phyloP scores from a whole-genome alignment of 2,113 vertebrate genomes.

The Chiloscyllium plagiosum region DNA sequence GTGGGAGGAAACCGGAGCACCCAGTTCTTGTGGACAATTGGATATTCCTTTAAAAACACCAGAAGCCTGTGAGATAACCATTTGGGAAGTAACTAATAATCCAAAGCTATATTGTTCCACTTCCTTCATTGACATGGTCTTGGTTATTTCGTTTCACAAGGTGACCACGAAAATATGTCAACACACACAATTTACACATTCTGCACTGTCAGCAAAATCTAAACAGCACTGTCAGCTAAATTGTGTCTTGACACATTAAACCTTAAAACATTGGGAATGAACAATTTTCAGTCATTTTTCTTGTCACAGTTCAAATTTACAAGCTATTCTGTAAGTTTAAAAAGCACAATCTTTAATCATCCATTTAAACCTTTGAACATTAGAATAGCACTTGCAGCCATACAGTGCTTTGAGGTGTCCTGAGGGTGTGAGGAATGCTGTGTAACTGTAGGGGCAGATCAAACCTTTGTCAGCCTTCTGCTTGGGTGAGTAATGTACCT shows the following conservation, averaged over 20 bases:
- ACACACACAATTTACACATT: not conserved
- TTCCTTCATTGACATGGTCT: not conserved
- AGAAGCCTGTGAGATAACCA: not conserved
- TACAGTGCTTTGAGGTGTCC: not conserved
- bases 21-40: not conserved
- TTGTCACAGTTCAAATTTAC: not conserved
- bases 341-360: not conserved
- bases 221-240: not conserved
- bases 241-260: not conserved
- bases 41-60: not conserved
- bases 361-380: not conserved
- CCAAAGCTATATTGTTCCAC: not conserved
- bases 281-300: not conserved
- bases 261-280: not conserved
- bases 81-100: not conserved
- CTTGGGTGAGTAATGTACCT: not conserved
- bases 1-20: no score
- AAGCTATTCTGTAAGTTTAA: not conserved
- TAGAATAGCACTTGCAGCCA: not conserved
- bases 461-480: not conserved
- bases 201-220: not conserved
- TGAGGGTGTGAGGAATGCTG: not conserved
- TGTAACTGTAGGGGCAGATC: not conserved
- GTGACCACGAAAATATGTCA: not conserved
- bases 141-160: not conserved